Base-by-base conservation (phyloP, 2,113 vertebrate species). In the Chionomys nivalis region DNA sequence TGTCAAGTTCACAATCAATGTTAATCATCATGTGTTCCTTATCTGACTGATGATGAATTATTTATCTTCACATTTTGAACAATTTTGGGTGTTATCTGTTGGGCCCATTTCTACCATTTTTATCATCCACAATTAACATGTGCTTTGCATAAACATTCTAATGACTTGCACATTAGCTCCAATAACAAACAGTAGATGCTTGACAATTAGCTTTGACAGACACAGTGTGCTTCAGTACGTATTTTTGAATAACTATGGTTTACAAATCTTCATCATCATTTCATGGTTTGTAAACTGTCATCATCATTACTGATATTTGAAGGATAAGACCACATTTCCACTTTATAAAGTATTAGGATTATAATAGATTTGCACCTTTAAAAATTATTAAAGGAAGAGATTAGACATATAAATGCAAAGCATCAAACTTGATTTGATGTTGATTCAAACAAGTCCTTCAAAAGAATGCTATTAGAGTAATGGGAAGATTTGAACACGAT, bases 1-100 rank as follows among this genome's bases (percentile, higher is more conserved):
- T 86, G 28, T 66, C 61, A 86, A 66, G 26, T 44, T 44, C n/a
- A 44, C 26, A 85, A 19, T 47, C 39, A 65, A 65, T 86, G 61
- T 65, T 66, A 44, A 65, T 16, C 16, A 66, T 33, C 55, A 65
- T 39, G 33, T 42, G 42, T 86, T 36, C 36, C 75, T 39, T 17
- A 55, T 81, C 26, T 63, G 2, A 31, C 75, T 95, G n/a, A 76
- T 95, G 23, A 47, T 81, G 8, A 31, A 26, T 49, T 28, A n/a
- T 63, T 79, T 39, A 49, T 93, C 42, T 95, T 81, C 8, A 83
- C 19, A 6, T 89, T 16, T 93, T 95, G 76, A 78, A 55, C 73
- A 90, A 44, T 68, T 39, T 21, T 7, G 39, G 28, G 36, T n/a
- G 21, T 14, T 78, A 65, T 47, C 13, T 87, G 73, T 21, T 76